Evolutionary conservation across 2,888 invertebrate species (phyloP).

Genomic region (Cryptophagus acutangulus): DNA sequence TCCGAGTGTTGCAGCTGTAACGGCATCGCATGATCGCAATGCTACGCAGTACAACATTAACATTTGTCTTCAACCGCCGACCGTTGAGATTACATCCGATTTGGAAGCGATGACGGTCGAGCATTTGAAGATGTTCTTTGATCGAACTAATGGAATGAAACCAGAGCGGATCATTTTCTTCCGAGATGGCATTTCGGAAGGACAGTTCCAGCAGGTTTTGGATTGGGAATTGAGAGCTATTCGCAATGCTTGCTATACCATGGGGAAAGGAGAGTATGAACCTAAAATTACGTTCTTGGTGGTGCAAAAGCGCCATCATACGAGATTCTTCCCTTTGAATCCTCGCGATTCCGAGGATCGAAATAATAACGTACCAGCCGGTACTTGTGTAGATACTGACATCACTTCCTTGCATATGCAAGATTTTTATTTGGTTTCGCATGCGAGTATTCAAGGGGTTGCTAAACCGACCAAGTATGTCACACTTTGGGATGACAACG

Average conservation of each 20-base stretch:
- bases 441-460: conserved; percentile 72
- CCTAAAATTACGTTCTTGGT: conserved; percentile 86
- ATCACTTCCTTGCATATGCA: conserved; percentile 83
- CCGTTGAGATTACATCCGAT: conserved; percentile 70
- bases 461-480: conserved; percentile 84
- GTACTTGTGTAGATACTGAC: conserved; percentile 63
- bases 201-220: conserved; percentile 71
- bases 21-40: conserved; percentile 64
- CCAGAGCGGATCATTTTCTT: conserved; percentile 69
- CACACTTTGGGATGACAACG: conserved; percentile 73
- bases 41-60: conserved; percentile 71
- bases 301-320: conserved; percentile 96
- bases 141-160: conserved; percentile 45
- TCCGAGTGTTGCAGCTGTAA: conserved; percentile 69
- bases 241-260: conserved; percentile 60
- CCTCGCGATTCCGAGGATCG: conserved; percentile 50
- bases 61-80: conserved; percentile 70
- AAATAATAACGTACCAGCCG: conserved; percentile 61
- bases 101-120: conserved; percentile 54
- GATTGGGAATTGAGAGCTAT: conserved; percentile 61
- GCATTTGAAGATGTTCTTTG: conserved; percentile 59
- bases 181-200: conserved; percentile 85
- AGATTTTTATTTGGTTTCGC: conserved; percentile 77
- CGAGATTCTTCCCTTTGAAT: conserved; percentile 57
- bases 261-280: conserved; percentile 51